A percentile compares a stretch with the other conserved stretches of the same genome.
These are phyloP conservation scores for Xyliphius kryptos DNA, from an alignment of 2,113 vertebrate species.

Conservation along the genomic window DNA sequence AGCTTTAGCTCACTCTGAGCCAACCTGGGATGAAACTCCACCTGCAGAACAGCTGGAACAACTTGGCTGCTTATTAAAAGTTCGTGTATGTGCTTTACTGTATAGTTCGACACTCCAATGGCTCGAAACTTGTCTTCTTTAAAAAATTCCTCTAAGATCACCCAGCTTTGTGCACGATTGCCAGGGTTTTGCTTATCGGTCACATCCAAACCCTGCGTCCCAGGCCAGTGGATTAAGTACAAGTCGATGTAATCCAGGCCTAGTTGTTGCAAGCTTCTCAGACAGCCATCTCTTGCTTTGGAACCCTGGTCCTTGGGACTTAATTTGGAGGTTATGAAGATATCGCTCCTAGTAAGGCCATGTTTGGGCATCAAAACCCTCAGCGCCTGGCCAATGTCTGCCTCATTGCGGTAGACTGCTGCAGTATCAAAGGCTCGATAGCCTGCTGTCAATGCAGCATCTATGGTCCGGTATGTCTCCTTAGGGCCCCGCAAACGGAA, in stretches of 20 bases:
- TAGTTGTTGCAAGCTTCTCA: constrained; percentile 62
- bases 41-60: constrained; percentile 66
- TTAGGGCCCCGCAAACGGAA: constrained; percentile 58
- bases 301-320: constrained; percentile 66
- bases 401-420: constrained; percentile 69
- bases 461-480: constrained; percentile 51
- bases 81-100: constrained; percentile 60
- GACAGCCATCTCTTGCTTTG: constrained; percentile 54
- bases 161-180: constrained; percentile 67
- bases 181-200: constrained; percentile 58
- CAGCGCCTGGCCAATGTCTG: constrained; percentile 60
- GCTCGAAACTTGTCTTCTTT: constrained; percentile 60
- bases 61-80: constrained; percentile 61
- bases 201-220: constrained; percentile 63
- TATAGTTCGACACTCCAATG: constrained; percentile 79
- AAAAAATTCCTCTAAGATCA: constrained; percentile 62
- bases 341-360: constrained; percentile 57
- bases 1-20: constrained; percentile 60
- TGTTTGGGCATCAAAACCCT: constrained; percentile 65
- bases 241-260: constrained; percentile 70
- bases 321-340: constrained; percentile 75
- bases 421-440: constrained; percentile 75
- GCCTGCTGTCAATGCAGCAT: constrained; percentile 64
- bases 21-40: constrained; percentile 72
- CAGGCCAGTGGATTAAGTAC: constrained; percentile 78